phyloP scores from a whole-genome alignment of 2,888 invertebrate species.

The Odontomyia ornata region DNA sequence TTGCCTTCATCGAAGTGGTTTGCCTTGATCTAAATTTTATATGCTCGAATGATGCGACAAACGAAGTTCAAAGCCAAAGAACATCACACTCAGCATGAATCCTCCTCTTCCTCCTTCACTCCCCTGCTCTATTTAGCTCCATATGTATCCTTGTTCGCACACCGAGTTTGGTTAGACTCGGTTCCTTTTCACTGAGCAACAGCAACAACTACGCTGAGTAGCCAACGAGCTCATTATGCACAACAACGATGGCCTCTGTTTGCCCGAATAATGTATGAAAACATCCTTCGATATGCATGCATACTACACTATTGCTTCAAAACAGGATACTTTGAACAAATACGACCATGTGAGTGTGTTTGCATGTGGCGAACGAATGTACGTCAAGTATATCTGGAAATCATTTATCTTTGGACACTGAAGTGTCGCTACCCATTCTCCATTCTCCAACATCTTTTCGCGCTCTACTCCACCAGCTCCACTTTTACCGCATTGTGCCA shows the following conservation, averaged over 20 bases:
- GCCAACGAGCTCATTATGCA: constrained; percentile 42
- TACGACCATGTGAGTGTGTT: neutral
- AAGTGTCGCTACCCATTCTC: neutral
- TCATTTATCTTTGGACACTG: constrained; percentile 10
- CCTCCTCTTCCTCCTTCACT: too few species aligned
- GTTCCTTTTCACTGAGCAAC: too few species aligned
- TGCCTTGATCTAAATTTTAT: constrained; percentile 43
- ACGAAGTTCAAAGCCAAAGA: constrained; percentile 42
- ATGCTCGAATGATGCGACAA: constrained; percentile 17
- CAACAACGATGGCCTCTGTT: constrained; percentile 28
- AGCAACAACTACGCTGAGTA: neutral
- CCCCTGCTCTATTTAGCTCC: too few species aligned
- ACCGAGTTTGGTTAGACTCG: too few species aligned
- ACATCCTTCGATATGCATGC: constrained; percentile 4
- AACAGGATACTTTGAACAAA: neutral
- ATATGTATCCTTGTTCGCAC: constrained; percentile 2
- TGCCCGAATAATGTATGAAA: constrained; percentile 37
- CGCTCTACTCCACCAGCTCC: too few species aligned
- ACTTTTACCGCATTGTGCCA: neutral
- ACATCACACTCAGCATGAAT: too few species aligned
- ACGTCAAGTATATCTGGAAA: neutral
- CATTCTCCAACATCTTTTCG: neutral
- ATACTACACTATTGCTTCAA: constrained; percentile 23
- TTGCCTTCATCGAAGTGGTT: constrained; percentile 23
- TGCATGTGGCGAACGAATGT: too few species aligned